Evolutionary conservation across 2,888 invertebrate species (phyloP).

Genomic region (Temnothorax ravouxi): DNA sequence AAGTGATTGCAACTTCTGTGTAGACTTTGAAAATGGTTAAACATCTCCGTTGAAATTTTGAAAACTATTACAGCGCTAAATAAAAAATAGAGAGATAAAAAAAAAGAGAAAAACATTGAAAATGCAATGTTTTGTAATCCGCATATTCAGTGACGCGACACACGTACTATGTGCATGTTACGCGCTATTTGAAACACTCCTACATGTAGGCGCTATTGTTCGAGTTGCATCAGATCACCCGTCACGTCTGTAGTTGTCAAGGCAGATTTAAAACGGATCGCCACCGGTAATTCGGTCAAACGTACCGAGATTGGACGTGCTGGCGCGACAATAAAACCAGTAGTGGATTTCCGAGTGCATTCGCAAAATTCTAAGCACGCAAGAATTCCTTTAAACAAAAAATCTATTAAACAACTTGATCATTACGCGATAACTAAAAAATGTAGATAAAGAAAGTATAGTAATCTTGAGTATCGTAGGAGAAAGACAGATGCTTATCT

Average conservation of each 20-base stretch:
- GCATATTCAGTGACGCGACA: slow-evolving; percentile 34
- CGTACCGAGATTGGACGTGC: slow-evolving; percentile 59
- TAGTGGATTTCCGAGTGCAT: slow-evolving; percentile 41
- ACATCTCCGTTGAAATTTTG: not conserved
- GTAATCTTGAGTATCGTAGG: not conserved
- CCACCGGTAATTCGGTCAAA: slow-evolving; percentile 62
- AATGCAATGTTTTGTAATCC: slow-evolving; percentile 37
- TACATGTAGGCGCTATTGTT: slow-evolving; percentile 16
- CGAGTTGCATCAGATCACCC: slow-evolving; percentile 44
- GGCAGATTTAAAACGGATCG: slow-evolving; percentile 58
- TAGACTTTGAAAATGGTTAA: not conserved
- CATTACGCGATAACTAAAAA: slow-evolving; percentile 5
- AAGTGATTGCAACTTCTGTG: not conserved
- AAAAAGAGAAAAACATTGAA: slow-evolving; percentile 17
- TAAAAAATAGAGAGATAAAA: slow-evolving; percentile 20
- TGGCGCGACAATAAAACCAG: slow-evolving; percentile 62
- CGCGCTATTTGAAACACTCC: slow-evolving; percentile 20
- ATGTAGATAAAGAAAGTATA: not conserved
- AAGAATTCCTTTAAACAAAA: slow-evolving; percentile 20
- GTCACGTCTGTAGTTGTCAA: slow-evolving; percentile 56
- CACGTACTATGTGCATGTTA: slow-evolving; percentile 9
- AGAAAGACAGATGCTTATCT: not conserved
- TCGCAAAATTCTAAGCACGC: slow-evolving; percentile 16
- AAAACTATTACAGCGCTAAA: not conserved
- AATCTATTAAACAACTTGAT: not conserved